A percentile compares a stretch with the other conserved stretches of the same genome.
Conservation (phyloP, 2,888 invertebrate genomes). For the Prionchulus punctatus region DNA sequence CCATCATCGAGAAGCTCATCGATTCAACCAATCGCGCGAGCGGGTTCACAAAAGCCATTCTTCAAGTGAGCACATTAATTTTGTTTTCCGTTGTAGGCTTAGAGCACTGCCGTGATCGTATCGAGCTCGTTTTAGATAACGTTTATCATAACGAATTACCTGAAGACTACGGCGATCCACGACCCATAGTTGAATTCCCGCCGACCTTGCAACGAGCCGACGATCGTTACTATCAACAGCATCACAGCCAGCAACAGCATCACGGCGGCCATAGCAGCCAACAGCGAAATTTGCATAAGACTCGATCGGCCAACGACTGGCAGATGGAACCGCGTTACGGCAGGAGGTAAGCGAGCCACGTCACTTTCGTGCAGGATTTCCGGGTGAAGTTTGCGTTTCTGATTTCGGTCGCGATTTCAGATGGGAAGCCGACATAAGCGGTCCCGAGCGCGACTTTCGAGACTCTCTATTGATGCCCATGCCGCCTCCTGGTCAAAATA, state of each 20-base stretch:
- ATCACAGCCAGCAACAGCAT: neutral
- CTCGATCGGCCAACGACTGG: conserved; percentile 29
- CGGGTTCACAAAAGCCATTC: conserved; percentile 28
- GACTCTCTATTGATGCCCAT: conserved; percentile 26
- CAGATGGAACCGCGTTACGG: conserved; percentile 10
- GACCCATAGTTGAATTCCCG: conserved; percentile 28
- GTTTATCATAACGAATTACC: conserved; percentile 17
- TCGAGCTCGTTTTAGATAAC: conserved; percentile 16
- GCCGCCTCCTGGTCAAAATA: conserved; percentile 19
- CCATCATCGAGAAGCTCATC: neutral
- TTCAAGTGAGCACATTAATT: conserved; percentile 21
- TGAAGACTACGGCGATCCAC: conserved; percentile 16
- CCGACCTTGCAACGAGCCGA: conserved; percentile 24
- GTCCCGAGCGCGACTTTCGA: conserved; percentile 22
- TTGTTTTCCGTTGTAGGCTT: neutral
- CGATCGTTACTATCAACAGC: conserved; percentile 6
- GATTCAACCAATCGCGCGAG: neutral
- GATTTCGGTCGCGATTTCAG: conserved; percentile 9
- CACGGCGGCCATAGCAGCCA: conserved; percentile 1
- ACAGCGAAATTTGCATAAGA: conserved; percentile 21
- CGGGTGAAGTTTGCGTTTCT: neutral
- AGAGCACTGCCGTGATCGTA: neutral
- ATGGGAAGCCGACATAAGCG: conserved; percentile 23
- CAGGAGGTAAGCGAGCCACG: neutral
- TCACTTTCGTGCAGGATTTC: neutral